Conservation (phyloP, 2,797 vertebrate species). For the Periparus ater region DNA sequence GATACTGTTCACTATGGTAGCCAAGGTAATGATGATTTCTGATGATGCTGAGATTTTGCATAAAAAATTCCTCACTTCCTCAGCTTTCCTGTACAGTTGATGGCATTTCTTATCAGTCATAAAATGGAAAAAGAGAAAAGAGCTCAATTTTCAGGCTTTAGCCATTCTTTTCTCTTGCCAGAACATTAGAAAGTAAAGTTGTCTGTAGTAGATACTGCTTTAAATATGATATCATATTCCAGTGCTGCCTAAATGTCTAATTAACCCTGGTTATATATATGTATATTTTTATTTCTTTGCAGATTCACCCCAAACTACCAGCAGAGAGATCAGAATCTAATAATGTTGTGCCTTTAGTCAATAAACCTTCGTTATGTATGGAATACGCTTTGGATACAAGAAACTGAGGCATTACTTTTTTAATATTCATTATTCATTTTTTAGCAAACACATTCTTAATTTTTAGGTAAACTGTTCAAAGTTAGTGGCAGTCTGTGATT, state of each 20-base stretch:
- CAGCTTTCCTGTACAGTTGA: background rate
- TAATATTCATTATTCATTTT: background rate
- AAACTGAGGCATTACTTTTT: background rate
- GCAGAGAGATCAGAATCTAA: background rate
- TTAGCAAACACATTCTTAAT: background rate
- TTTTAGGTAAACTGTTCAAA: slow-evolving; percentile 53
- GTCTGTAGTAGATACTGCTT: background rate
- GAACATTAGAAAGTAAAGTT: background rate
- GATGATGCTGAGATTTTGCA: background rate
- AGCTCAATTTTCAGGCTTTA: background rate
- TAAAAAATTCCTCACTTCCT: background rate
- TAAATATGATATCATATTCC: background rate
- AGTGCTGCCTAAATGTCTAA: background rate
- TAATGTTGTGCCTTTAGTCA: background rate
- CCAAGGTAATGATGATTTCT: background rate
- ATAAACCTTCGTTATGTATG: background rate
- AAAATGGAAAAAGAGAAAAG: background rate
- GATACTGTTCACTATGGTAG: background rate
- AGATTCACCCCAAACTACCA: background rate
- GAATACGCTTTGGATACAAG: background rate
- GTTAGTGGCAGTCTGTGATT: slow-evolving; percentile 22
- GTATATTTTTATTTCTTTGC: background rate
- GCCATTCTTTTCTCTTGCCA: background rate
- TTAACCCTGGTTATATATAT: background rate
- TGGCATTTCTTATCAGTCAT: background rate